phyloP scores from a whole-genome alignment of 1,140 invertebrate genomes.

The Trichogramma pretiosum region DNA sequence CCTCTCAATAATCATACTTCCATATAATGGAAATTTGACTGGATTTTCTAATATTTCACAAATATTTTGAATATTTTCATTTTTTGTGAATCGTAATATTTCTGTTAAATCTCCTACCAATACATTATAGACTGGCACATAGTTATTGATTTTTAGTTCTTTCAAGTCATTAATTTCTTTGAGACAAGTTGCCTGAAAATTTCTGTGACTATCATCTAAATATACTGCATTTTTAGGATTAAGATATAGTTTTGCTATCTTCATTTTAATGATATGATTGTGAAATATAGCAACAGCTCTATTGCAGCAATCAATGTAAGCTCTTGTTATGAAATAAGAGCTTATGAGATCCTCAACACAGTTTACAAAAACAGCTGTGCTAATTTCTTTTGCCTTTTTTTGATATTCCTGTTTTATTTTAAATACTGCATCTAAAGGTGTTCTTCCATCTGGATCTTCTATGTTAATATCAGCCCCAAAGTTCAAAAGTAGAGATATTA shows the following conservation, averaged over 20 bases:
- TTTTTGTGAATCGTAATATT: neutral
- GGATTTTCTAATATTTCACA: neutral
- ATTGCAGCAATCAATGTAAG: neutral
- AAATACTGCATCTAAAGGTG: constrained; percentile 1
- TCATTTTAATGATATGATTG: constrained; percentile 2
- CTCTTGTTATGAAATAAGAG: neutral
- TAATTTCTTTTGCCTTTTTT: neutral
- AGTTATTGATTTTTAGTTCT: neutral
- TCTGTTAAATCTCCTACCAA: neutral
- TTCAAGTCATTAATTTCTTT: neutral
- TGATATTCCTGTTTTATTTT: neutral
- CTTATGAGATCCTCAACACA: neutral
- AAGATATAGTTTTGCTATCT: neutral
- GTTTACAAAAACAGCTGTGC: neutral
- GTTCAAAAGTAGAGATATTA: constrained; percentile 14
- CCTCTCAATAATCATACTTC: neutral
- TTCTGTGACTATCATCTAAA: neutral
- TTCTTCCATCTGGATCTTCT: constrained; percentile 1
- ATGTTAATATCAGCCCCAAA: constrained; percentile 10
- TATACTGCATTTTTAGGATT: neutral
- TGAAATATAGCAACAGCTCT: neutral
- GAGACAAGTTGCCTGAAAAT: neutral
- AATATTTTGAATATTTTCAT: constrained; percentile 2
- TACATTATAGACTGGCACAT: neutral
- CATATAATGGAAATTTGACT: neutral